Evolutionary conservation across 2,888 invertebrate species (phyloP).

Genomic region (Pandemis cinnamomeana): DNA sequence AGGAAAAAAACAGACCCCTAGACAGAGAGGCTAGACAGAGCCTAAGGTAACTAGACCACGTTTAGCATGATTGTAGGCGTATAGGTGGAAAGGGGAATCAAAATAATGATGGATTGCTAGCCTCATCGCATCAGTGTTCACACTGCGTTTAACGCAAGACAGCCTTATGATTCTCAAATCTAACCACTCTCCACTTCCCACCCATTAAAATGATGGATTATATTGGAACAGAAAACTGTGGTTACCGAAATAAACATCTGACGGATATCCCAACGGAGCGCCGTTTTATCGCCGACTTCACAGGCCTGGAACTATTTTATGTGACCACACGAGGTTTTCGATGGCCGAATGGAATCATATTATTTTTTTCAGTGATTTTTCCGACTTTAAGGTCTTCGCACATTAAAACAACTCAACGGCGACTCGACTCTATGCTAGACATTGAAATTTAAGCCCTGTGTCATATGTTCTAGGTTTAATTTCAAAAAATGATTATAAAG

Average conservation of each 20-base stretch:
- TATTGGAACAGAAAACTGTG: slow-evolving; percentile 38
- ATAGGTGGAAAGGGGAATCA: too few relatives aligned
- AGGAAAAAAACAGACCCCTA: too few relatives aligned
- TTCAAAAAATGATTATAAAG: too few relatives aligned
- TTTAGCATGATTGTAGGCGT: too few relatives aligned
- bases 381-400: too few relatives aligned
- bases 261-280: slow-evolving; percentile 46
- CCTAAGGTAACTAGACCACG: too few relatives aligned
- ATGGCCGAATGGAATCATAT: not conserved
- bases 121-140: not conserved
- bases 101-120: too few relatives aligned
- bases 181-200: slow-evolving; percentile 36
- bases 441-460: too few relatives aligned
- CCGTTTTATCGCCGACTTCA: slow-evolving; percentile 43
- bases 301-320: slow-evolving; percentile 37
- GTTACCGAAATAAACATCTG: slow-evolving; percentile 52
- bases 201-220: slow-evolving; percentile 41
- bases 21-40: too few relatives aligned
- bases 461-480: too few relatives aligned
- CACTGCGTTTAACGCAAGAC: not conserved
- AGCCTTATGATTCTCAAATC: slow-evolving; percentile 12
- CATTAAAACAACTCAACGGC: too few relatives aligned
- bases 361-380: not conserved
- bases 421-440: too few relatives aligned
- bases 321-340: slow-evolving; percentile 41